Percentiles rank a stretch among this genome's conserved stretches.
Conservation (phyloP, 2,113 vertebrate species). For the Balaeniceps rex region DNA sequence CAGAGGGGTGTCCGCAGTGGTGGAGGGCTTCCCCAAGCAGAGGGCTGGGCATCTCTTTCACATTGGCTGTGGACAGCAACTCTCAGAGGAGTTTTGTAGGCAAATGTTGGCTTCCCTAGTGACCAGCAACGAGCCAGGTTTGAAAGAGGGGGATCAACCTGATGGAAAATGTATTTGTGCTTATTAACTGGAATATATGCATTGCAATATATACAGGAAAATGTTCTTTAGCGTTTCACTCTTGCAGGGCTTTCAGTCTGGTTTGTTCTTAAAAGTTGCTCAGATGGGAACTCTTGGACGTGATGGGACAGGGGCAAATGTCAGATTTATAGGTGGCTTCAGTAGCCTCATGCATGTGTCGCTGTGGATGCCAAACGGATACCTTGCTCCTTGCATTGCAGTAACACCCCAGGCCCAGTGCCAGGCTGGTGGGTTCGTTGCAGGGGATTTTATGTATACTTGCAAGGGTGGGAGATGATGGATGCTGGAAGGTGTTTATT, state of each 20-base stretch:
- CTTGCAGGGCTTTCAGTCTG: not conserved
- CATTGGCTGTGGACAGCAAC: not conserved
- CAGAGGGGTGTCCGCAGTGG: accelerated
- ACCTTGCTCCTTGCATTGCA: not conserved
- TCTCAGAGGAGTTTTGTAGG: not conserved
- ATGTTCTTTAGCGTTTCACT: not conserved
- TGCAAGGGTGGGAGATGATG: not conserved
- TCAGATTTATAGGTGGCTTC: not conserved
- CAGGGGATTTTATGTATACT: not conserved
- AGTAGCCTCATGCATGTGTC: accelerated
- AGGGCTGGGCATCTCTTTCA: not conserved
- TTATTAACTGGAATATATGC: not conserved
- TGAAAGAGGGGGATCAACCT: not conserved
- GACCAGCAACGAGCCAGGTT: not conserved
- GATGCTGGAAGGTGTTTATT: not conserved
- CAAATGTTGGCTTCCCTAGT: not conserved
- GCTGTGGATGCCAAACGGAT: not conserved
- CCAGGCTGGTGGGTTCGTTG: not conserved
- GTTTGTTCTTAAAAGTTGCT: not conserved
- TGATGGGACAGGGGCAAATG: not conserved
- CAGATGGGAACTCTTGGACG: not conserved
- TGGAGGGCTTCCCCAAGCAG: not conserved
- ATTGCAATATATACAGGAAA: accelerated
- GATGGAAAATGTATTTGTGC: not conserved
- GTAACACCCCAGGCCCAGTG: not conserved